These are phyloP conservation scores for Siniperca scherzeri DNA, from an alignment of 2,797 vertebrate genomes.

Conservation along the genomic window DNA sequence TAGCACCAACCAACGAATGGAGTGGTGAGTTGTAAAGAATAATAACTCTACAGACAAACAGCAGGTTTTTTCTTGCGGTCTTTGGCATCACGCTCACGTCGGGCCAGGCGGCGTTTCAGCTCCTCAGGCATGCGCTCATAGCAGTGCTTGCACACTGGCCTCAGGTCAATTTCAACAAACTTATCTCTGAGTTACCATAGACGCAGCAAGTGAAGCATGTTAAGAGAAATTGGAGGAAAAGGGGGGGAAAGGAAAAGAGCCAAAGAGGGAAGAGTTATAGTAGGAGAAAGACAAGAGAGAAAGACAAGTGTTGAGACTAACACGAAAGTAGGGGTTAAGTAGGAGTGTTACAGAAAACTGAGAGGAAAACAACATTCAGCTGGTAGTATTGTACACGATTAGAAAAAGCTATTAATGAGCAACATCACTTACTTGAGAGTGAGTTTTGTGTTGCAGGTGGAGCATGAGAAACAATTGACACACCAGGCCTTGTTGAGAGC, in stretches of 20 bases:
- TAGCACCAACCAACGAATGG: constrained; percentile 45
- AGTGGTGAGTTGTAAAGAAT: constrained; percentile 55
- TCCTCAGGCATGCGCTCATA: constrained; percentile 97
- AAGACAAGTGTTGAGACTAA: constrained; percentile 43
- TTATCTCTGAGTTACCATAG: constrained; percentile 91
- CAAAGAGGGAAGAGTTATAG: constrained; percentile 32
- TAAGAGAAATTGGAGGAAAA: constrained; percentile 44
- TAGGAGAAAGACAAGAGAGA: constrained; percentile 35
- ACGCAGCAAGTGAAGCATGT: constrained; percentile 59
- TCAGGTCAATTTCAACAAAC: constrained; percentile 99
- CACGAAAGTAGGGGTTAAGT: neutral
- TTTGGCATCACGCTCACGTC: constrained; percentile 93
- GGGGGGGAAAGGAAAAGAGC: constrained; percentile 41
- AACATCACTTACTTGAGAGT: constrained; percentile 97
- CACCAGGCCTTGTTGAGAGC: constrained; percentile 99
- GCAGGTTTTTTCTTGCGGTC: constrained; percentile 93
- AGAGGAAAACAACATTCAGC: neutral
- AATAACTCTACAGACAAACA: constrained; percentile 90
- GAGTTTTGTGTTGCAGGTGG: constrained; percentile 98
- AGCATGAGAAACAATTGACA: constrained; percentile 97
- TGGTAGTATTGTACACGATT: neutral
- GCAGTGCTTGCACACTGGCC: constrained; percentile 97
- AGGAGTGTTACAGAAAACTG: constrained; percentile 40
- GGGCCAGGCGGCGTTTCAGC: constrained; percentile 94
- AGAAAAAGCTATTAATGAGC: neutral